Percentiles rank a stretch among this genome's conserved stretches.
Evolutionary conservation across 2,113 vertebrate genomes (phyloP).

Genomic region (Malurus elegans): DNA sequence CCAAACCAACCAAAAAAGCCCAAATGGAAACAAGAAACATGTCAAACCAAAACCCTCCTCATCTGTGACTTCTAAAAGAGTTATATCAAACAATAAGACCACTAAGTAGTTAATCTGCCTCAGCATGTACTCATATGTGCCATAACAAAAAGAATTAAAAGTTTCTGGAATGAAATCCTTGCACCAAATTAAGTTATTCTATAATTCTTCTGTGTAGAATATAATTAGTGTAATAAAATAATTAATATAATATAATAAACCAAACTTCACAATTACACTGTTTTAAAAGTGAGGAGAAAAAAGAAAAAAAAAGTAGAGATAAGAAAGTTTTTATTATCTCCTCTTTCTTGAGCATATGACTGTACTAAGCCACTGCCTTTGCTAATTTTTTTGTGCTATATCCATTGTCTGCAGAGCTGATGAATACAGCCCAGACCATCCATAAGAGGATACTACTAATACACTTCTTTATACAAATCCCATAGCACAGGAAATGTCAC

Average conservation of each 20-base stretch:
- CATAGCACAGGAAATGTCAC: background rate
- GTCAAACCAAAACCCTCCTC: background rate
- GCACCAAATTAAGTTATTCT: background rate
- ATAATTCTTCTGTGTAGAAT: background rate
- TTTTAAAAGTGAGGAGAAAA: background rate
- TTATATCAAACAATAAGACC: background rate
- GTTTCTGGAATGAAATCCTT: background rate
- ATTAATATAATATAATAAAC: background rate
- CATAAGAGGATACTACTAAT: rapidly evolving
- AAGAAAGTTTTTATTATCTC: background rate
- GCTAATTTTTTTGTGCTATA: background rate
- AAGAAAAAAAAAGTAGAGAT: background rate
- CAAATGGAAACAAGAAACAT: background rate
- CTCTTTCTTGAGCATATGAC: background rate
- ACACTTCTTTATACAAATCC: background rate
- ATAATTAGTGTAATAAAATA: background rate
- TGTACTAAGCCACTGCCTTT: background rate
- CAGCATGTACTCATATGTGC: background rate
- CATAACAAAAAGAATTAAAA: background rate
- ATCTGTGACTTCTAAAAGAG: background rate
- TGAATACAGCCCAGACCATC: background rate
- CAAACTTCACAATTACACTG: background rate
- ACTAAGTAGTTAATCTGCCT: background rate
- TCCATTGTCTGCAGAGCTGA: rapidly evolving
- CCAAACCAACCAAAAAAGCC: background rate